phyloP scores from a whole-genome alignment of 1,140 invertebrate species.

The Halotydeus destructor region DNA sequence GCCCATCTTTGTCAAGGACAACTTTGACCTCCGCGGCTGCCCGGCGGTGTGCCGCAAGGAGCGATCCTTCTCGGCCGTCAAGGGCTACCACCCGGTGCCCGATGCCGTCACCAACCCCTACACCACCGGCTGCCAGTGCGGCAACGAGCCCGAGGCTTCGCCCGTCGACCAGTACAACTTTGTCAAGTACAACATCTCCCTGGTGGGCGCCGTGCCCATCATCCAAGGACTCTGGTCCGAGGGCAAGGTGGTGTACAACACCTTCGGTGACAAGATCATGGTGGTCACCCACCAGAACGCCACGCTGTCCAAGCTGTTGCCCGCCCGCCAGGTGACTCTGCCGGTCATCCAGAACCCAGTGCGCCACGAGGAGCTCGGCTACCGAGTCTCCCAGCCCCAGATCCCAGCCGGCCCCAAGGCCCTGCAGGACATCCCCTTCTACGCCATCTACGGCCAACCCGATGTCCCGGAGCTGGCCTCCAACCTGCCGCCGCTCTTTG shows the following conservation, averaged over 20 bases:
- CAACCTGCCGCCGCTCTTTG: constrained; percentile 2
- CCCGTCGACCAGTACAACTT: constrained; percentile 8
- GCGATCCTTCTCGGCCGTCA: constrained; percentile 1
- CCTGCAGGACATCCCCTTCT: constrained; percentile 10
- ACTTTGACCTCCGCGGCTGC: constrained; percentile 9
- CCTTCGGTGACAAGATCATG: constrained; percentile 10
- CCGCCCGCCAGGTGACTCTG: not conserved
- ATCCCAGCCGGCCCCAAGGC: not conserved
- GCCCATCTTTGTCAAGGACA: constrained; percentile 10
- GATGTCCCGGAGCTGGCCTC: constrained; percentile 2
- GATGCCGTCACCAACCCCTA: constrained; percentile 5
- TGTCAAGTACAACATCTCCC: constrained; percentile 12
- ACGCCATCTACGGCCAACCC: constrained; percentile 7
- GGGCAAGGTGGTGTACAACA: constrained; percentile 8
- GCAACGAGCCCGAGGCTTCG: constrained; percentile 4
- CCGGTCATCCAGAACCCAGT: too few relatives aligned
- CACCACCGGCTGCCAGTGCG: constrained; percentile 2
- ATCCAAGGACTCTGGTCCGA: constrained; percentile 10
- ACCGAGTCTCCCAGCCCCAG: constrained; percentile 4
- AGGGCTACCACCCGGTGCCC: constrained; percentile 11
- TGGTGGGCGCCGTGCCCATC: not conserved
- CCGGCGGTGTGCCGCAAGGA: constrained; percentile 5
- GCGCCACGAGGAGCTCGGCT: constrained; percentile 7
- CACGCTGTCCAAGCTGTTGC: not conserved
- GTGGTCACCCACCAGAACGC: constrained; percentile 7